Percentiles rank a stretch among this genome's conserved stretches.
These are phyloP conservation scores for Meteorus colon DNA, from an alignment of 2,888 invertebrate species.

Conservation along the genomic window DNA sequence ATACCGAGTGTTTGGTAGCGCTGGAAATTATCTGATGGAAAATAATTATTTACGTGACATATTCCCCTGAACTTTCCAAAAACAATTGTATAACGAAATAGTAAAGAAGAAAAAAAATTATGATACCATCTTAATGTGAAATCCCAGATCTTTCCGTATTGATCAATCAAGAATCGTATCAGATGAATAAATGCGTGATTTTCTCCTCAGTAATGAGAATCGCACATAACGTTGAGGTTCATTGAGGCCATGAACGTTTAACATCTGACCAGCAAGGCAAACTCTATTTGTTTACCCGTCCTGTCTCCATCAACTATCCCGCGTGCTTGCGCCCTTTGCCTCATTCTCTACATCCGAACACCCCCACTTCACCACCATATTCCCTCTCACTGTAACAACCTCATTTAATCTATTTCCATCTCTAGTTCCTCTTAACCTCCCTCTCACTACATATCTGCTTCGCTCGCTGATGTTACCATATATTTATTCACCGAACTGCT, in stretches of 20 bases:
- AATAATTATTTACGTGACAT: not conserved
- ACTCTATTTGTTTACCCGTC: slow-evolving; percentile 7
- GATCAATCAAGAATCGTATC: too few relatives aligned
- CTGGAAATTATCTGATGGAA: too few relatives aligned
- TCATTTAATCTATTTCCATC: not conserved
- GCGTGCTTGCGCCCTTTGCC: not conserved
- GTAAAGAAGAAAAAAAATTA: too few relatives aligned
- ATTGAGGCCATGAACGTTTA: not conserved
- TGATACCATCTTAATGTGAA: too few relatives aligned
- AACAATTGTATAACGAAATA: too few relatives aligned
- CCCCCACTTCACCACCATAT: not conserved
- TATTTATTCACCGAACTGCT: not conserved
- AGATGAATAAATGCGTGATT: not conserved
- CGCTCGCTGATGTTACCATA: not conserved
- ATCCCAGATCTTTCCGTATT: too few relatives aligned
- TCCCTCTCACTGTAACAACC: not conserved
- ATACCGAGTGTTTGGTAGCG: not conserved
- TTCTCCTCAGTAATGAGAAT: not conserved
- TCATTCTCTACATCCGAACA: not conserved
- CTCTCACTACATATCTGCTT: not conserved
- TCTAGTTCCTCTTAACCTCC: not conserved
- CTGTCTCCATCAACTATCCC: slow-evolving; percentile 28
- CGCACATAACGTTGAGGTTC: not conserved
- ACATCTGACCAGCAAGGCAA: not conserved
- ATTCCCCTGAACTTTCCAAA: too few relatives aligned